Base-by-base conservation (phyloP, 2,888 invertebrate genomes). In the Rhaphigaster nebulosa region DNA sequence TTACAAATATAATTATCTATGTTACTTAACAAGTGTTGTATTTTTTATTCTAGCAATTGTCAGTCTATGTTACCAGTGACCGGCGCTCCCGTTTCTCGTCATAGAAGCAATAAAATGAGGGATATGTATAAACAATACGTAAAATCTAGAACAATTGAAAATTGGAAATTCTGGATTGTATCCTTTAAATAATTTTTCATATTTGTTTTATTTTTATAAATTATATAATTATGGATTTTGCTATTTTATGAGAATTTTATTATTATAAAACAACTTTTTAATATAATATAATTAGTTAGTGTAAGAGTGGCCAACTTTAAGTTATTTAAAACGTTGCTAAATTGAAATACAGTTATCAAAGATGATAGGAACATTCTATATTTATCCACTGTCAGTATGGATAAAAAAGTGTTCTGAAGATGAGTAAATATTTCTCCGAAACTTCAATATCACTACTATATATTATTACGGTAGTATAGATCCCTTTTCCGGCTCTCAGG, bases 151-250 rank as follows among this genome's bases (percentile, higher is more conserved):
- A 98, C 98, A 34, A 95, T 96, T 93, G 96, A 97, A 93, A 98
- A 98, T 94, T 99, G 99, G 99, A 99, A 98, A 95, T 99, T 98
- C 95, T 99, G 98, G 98, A 98, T 99, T 95, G 98, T 98, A 98
- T 96, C 96, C 96, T 96, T 96, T 95, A 91, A 29, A 29, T 41
- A 41, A n/a, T 41, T 41, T 38, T 84, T 84, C 8, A 45, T 76
- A 15, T 20, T 29, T 29, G 4, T 45, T 87, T 1, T 2, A 41
- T 15, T 23, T 84, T 29, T 38, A 84, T 45, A 45, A 29, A 41
- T 38, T 34, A 56, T 60, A 60, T 60, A 12, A 29, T 13, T 29
- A 29, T 60, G 13, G 60, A n/a, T 60, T 56, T 26, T 2, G 8
- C 52, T 56, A 56, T 23, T n/a, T n/a, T 1, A 26, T 56, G 26